Percentiles rank a stretch among this genome's conserved stretches.
Evolutionary conservation across 1,140 invertebrate species (phyloP).

Genomic region (Copidosoma floridanum): DNA sequence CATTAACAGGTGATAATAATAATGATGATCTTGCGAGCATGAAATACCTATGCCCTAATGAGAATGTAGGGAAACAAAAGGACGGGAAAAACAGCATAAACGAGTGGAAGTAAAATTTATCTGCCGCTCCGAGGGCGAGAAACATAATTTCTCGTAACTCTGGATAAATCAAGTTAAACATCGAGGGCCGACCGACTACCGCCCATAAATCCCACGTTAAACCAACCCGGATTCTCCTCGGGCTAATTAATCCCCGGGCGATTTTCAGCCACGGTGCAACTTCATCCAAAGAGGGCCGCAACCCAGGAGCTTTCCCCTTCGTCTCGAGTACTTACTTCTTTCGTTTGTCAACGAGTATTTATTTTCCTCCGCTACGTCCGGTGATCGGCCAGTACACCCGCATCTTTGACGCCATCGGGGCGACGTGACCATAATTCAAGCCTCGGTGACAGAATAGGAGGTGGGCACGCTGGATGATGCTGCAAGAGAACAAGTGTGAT

Average conservation of each 20-base stretch:
- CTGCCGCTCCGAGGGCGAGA: background rate
- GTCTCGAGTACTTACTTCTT: background rate
- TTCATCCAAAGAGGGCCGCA: background rate
- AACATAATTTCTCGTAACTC: slow-evolving; percentile 5
- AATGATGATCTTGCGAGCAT: no score
- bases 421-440: no score
- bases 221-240: background rate
- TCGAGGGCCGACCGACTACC: background rate
- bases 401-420: background rate
- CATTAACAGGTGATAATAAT: no score
- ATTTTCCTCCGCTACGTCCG: slow-evolving; percentile 10
- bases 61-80: no score
- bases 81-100: no score
- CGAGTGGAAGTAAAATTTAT: background rate
- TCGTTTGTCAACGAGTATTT: slow-evolving; percentile 2
- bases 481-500: slow-evolving; percentile 45
- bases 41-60: no score
- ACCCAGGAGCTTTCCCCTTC: no score
- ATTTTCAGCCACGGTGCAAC: background rate
- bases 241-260: slow-evolving; percentile 12
- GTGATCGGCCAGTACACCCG: background rate
- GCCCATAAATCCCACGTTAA: background rate
- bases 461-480: no score
- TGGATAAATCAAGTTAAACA: slow-evolving; percentile 3
- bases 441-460: no score